Percentiles rank a stretch among this genome's conserved stretches.
Conservation (phyloP, 2,888 invertebrate species). For the Tetanocera ferruginea region DNA sequence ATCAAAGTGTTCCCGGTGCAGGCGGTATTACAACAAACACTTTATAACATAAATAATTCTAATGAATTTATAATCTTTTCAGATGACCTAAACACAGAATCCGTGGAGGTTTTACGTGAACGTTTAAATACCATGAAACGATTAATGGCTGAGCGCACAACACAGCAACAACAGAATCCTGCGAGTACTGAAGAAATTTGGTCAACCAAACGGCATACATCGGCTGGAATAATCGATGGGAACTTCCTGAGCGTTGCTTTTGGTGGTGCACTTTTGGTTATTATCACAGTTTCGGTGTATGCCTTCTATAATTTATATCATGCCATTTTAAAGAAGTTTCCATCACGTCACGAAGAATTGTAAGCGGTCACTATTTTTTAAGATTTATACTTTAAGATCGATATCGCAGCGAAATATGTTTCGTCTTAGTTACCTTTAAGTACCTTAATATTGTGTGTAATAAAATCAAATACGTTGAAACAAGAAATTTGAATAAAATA, state of each 20-base stretch:
- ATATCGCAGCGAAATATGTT: too few species aligned
- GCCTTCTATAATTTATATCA: slow-evolving; percentile 87
- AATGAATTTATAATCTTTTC: neutral
- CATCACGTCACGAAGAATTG: slow-evolving; percentile 83
- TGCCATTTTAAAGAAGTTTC: slow-evolving; percentile 86
- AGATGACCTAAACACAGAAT: slow-evolving; percentile 73
- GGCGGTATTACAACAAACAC: neutral
- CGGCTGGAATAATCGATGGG: slow-evolving; percentile 78
- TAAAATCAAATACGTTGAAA: too few species aligned
- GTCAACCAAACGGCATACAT: slow-evolving; percentile 66
- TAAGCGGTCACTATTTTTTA: slow-evolving; percentile 68
- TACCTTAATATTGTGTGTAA: too few species aligned
- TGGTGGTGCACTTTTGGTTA: slow-evolving; percentile 81
- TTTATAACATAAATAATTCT: too few species aligned
- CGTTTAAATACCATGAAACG: slow-evolving; percentile 84
- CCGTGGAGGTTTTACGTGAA: slow-evolving; percentile 85
- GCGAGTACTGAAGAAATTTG: slow-evolving; percentile 67
- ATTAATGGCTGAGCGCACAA: slow-evolving; percentile 80
- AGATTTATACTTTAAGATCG: too few species aligned
- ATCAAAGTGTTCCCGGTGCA: slow-evolving; percentile 13
- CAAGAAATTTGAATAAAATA: too few species aligned
- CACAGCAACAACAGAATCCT: slow-evolving; percentile 69
- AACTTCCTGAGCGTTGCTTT: slow-evolving; percentile 88
- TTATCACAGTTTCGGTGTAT: slow-evolving; percentile 84
- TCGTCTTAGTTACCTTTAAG: too few species aligned